phyloP scores from a whole-genome alignment of 2,888 invertebrate genomes.

The Drosophila subsilvestris region DNA sequence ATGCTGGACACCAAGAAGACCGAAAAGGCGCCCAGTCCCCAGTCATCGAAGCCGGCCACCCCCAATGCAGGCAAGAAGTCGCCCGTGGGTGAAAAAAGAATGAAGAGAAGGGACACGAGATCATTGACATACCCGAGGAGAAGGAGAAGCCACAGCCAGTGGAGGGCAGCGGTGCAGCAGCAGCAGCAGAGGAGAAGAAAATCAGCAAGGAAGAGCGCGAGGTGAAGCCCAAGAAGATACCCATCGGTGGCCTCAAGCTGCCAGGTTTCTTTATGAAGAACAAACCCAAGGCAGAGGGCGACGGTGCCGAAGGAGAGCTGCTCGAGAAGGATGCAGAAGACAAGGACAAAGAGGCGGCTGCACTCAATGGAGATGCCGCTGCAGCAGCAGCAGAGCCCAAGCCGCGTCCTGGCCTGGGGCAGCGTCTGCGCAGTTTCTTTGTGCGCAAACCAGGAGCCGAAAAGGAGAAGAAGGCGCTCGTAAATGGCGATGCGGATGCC shows the following conservation, averaged over 20 bases:
- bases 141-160: constrained; percentile 57
- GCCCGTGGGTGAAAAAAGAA: constrained; percentile 26
- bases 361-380: constrained; percentile 52
- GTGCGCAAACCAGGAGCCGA: constrained; percentile 84
- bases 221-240: constrained; percentile 92
- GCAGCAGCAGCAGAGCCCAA: constrained; percentile 62
- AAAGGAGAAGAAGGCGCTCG: constrained; percentile 77
- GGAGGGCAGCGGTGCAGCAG: constrained; percentile 26
- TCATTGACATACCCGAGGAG: constrained; percentile 82
- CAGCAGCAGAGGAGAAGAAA: constrained; percentile 79
- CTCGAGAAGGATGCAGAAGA: constrained; percentile 84
- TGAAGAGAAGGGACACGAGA: constrained; percentile 74
- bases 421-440: constrained; percentile 86
- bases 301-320: constrained; percentile 84
- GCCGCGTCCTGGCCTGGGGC: constrained; percentile 81
- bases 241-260: constrained; percentile 94
- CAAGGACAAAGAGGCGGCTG: constrained; percentile 71
- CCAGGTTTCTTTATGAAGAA: constrained; percentile 93
- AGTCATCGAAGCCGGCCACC: constrained; percentile 71
- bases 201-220: constrained; percentile 88
- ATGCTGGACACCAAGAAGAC: constrained; percentile 82
- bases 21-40: constrained; percentile 67
- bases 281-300: constrained; percentile 88
- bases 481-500: constrained; percentile 81
- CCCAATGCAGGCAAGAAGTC: constrained; percentile 72